Base-by-base conservation (phyloP, 2,888 invertebrate species). In the Drosophila mayaguana region DNA sequence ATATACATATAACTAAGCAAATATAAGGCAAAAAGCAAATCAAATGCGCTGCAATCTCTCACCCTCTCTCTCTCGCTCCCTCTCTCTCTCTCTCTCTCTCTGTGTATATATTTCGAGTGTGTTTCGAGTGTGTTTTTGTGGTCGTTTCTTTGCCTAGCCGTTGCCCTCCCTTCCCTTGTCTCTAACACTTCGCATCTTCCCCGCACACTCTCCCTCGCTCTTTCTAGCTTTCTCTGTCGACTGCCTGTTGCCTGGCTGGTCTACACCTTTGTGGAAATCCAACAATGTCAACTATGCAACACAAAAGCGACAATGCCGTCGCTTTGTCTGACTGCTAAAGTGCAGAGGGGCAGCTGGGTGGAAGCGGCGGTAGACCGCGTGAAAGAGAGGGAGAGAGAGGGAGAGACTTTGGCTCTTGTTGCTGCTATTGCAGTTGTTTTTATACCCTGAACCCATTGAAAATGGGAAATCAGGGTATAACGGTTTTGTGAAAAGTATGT, bases 211-310 rank as follows among this genome's bases (percentile, higher is more conserved):
- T 12, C 42, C 1, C 11, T 14, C 38, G 18, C 25, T n/a, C 20
- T 6, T 18, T 8, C 20, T 9, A 0, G 18, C 32, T n/a, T n/a
- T 7, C 28, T 11, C 14, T 32, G 50, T 28, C 54, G n/a, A 40
- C 61, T 71, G 77, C 77, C 79, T 78, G 78, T 77, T 77, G 80
- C 80, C 80, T 48, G 46, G 59, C 61, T 46, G 38, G 69, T 66
- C 71, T 72, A 72, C 83, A 85, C 86, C 88, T 88, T 88, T 80
- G 88, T 88, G 76, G 75, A 81, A 86, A 85, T 88, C 83, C 81
- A 85, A 85, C 84, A 85, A 85, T 85, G 84, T 85, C 84, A 85
- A 88, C 84, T 85, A 88, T 85, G 84, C 83, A 83, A 88, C 83
- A 83, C 88, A 85, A 85, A 88, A 86, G 88, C 88, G 77, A 85